Base-by-base conservation (phyloP, 2,113 vertebrate genomes). In the Notechis scutatus region DNA sequence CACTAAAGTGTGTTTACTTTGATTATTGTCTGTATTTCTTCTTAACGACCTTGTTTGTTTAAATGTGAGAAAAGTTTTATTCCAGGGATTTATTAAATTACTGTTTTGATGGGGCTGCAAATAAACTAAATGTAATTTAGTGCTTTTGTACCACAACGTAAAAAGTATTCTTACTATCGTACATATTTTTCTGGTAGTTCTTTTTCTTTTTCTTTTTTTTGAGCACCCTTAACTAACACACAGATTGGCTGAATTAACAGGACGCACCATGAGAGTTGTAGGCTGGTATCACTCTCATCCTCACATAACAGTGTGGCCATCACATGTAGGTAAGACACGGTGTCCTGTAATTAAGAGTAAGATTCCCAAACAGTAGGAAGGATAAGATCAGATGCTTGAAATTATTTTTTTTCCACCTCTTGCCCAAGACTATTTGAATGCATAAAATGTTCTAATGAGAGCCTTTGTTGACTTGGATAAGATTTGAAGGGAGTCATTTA, bases 231-330 rank as follows among this genome's bases (percentile, higher is more conserved):
- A 95, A 98, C 97, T 95, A 86, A 85, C 97, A 92, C 97, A 99
- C 98, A 98, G 99, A 93, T 97, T 99, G 97, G 99, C 99, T 88
- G 99, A 99, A 92, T 98, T 98, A 93, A 99, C 98, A 0, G 99
- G 99, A 55, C 98, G 98, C 3, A 98, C 99, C 29, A 99, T 99
- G 98, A 97, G 99, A 93, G 99, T 99, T 50, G 99, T 99, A 55
- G 99, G 99, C 95, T 99, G 99, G 99, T 99, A 99, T 94, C 99
- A 99, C 95, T 99, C 99, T 47, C 99, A 99, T 93, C 99, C 99
- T 23, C 99, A 99, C 92, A 99, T 99, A 94, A 99, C 99, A 0
- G 99, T 99, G 45, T 99, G 99, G 99, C 99, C 99, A 0, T 99
- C 99, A 0, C 99, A 99, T 57, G 99, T 99, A 0, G 98, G 98